These are phyloP conservation scores for Coleophora deauratella DNA, from an alignment of 2,888 invertebrate genomes.

Conservation along the genomic window DNA sequence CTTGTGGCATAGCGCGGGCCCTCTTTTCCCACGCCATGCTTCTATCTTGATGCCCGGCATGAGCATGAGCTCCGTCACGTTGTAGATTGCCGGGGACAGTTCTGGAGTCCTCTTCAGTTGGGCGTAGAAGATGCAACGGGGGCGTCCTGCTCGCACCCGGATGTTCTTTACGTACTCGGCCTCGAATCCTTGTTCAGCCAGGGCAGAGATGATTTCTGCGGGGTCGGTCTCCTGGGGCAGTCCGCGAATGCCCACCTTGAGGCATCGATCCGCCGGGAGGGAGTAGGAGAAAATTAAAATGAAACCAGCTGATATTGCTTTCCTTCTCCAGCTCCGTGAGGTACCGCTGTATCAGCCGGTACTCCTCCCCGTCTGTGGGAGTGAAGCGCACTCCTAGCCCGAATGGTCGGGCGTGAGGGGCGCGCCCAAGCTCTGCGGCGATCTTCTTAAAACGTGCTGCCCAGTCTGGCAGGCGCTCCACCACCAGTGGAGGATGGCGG, in stretches of 20 bases:
- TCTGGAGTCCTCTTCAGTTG: neutral
- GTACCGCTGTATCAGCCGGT: constrained; percentile 7
- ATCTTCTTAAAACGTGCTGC: no score
- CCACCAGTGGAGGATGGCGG: no score
- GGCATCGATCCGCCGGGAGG: constrained; percentile 5
- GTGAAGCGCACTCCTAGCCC: constrained; percentile 3
- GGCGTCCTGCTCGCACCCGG: constrained; percentile 3
- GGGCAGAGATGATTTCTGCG: neutral
- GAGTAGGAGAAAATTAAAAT: no score
- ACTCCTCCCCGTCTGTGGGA: constrained; percentile 3
- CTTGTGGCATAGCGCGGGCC: constrained; percentile 8
- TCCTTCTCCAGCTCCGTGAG: constrained; percentile 2
- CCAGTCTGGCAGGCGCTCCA: no score
- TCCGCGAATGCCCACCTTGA: constrained; percentile 10
- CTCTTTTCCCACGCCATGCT: constrained; percentile 4
- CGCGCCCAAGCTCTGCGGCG: neutral
- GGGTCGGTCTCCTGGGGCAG: neutral
- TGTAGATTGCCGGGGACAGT: constrained; percentile 6
- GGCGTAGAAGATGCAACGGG: constrained; percentile 9
- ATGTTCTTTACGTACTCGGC: constrained; percentile 1
- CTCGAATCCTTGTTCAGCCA: neutral
- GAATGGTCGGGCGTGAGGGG: constrained; percentile 4
- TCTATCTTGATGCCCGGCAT: constrained; percentile 7
- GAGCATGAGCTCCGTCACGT: constrained; percentile 4
- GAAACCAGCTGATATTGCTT: constrained; percentile 11